Conservation (phyloP, 2,797 vertebrate genomes). For the Glossophaga mutica region DNA sequence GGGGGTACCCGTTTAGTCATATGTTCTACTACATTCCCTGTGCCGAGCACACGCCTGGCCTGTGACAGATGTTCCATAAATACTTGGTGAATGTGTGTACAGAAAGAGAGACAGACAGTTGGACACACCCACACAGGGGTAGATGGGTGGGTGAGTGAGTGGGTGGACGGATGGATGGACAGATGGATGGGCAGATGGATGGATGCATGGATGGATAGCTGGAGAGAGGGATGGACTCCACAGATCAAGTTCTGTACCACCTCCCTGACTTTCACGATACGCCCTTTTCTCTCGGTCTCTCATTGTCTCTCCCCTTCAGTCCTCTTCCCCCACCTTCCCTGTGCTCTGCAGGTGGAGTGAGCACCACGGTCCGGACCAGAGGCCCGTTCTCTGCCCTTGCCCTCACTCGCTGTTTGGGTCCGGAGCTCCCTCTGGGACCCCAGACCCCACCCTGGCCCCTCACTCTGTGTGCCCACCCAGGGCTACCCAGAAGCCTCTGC, state of each 20-base stretch:
- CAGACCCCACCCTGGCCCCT: neutral
- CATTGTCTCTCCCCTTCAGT: neutral
- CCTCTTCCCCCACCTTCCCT: neutral
- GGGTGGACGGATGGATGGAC: neutral
- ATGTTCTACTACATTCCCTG: neutral
- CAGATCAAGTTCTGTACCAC: neutral
- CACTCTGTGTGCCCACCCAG: neutral
- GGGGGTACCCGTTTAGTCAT: neutral
- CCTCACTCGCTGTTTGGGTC: neutral
- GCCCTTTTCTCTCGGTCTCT: neutral
- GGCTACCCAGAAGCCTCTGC: neutral
- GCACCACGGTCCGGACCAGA: neutral
- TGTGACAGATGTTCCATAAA: neutral
- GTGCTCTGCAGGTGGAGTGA: neutral
- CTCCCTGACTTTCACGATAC: neutral
- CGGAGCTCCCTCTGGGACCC: neutral
- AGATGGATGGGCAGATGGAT: fast-evolving
- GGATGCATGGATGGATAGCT: neutral
- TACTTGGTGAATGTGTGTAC: neutral
- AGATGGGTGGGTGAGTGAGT: neutral
- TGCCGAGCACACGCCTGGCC: neutral
- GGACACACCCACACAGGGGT: fast-evolving
- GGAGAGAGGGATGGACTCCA: too few species aligned
- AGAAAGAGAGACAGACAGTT: neutral
- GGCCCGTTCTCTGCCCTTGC: neutral